Conservation (phyloP, 2,888 invertebrate species). For the Odontomyia ornata region DNA sequence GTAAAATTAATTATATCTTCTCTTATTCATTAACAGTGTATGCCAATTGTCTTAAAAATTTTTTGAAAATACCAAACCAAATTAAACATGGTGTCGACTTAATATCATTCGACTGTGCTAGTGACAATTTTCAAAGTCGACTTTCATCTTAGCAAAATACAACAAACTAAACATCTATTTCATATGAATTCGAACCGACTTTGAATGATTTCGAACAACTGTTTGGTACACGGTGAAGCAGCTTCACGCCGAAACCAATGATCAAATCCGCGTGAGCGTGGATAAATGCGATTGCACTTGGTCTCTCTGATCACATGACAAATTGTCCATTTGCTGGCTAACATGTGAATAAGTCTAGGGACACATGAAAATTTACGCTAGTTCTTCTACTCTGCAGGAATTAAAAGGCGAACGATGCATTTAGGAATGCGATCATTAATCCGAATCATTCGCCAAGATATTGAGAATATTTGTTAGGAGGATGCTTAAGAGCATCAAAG, state of each 20-base stretch:
- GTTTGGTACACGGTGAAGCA: slow-evolving; percentile 13
- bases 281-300: slow-evolving; percentile 27
- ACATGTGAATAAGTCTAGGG: slow-evolving; percentile 18
- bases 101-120: slow-evolving; percentile 6
- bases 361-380: slow-evolving; percentile 33
- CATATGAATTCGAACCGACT: slow-evolving; percentile 32
- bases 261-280: neutral
- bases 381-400: slow-evolving; percentile 12
- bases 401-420: slow-evolving; percentile 8
- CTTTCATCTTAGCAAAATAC: slow-evolving; percentile 28
- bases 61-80: slow-evolving; percentile 6
- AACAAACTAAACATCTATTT: slow-evolving; percentile 23
- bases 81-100: slow-evolving; percentile 19
- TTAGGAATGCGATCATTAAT: slow-evolving; percentile 8
- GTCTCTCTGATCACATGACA: slow-evolving; percentile 40
- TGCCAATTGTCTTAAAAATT: neutral
- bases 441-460: neutral
- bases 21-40: too few relatives aligned
- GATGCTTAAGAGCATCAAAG: neutral
- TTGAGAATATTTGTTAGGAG: neutral
- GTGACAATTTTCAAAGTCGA: slow-evolving; percentile 24
- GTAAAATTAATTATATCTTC: too few relatives aligned
- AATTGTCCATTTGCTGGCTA: slow-evolving; percentile 43
- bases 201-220: slow-evolving; percentile 44
- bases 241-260: neutral